Conservation (phyloP, 37 sponge, comb jelly and placozoan species). For the Hexactinellida sp. region DNA sequence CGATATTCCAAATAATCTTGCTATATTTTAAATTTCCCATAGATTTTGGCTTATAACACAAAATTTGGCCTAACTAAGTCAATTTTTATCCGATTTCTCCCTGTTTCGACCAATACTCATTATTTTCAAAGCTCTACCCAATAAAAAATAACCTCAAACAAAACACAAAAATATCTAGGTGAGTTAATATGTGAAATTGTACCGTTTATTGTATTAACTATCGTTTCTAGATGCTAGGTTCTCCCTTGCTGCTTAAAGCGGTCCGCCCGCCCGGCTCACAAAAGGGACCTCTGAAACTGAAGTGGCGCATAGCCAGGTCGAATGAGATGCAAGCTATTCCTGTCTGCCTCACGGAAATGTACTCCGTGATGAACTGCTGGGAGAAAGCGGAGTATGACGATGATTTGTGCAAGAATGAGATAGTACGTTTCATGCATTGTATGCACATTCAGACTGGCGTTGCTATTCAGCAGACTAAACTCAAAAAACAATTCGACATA, state of each 20-base stretch:
- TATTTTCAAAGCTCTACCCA: too few relatives aligned
- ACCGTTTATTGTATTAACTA: too few relatives aligned
- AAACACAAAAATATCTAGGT: too few relatives aligned
- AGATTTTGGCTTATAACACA: too few relatives aligned
- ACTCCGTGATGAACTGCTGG: constrained; percentile 2
- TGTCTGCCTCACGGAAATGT: neutral
- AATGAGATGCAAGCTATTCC: neutral
- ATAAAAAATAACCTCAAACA: too few relatives aligned
- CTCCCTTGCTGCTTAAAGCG: neutral
- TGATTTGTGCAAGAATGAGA: constrained; percentile 15
- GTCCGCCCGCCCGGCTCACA: neutral
- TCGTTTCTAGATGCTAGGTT: neutral
- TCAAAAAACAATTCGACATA: neutral
- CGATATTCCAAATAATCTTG: too few relatives aligned
- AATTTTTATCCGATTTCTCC: too few relatives aligned
- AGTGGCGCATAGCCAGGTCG: neutral
- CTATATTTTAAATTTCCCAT: too few relatives aligned
- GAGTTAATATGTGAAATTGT: too few relatives aligned
- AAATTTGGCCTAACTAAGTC: too few relatives aligned
- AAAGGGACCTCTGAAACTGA: neutral
- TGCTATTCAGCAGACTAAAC: neutral
- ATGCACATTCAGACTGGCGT: neutral
- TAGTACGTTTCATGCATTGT: constrained; percentile 14
- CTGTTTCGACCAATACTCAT: too few relatives aligned
- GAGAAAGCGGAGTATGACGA: neutral